These are phyloP conservation scores for Drosophila nigricruria DNA, from an alignment of 2,888 invertebrate species.

Conservation along the genomic window DNA sequence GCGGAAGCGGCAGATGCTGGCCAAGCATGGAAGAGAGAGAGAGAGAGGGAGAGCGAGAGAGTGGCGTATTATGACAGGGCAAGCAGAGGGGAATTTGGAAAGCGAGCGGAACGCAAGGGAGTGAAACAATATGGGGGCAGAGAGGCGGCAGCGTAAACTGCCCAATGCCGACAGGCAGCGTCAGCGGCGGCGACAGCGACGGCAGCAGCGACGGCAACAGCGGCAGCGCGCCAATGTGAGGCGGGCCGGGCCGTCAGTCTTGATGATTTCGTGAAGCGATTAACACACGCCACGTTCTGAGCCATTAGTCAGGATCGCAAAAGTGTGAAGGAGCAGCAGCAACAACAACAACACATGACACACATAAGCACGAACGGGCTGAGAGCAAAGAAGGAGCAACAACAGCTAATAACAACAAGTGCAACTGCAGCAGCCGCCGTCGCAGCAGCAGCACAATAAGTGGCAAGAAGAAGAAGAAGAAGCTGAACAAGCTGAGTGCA, in stretches of 20 bases:
- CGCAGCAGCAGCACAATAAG: conserved; percentile 15
- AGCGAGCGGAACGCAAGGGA: conserved; percentile 15
- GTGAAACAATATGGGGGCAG: neutral
- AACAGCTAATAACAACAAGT: conserved; percentile 17
- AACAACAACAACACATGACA: conserved; percentile 23
- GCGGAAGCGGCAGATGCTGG: conserved; percentile 12
- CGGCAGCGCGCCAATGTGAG: conserved; percentile 26
- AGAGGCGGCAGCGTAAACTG: conserved; percentile 1
- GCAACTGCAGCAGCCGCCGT: conserved; percentile 16
- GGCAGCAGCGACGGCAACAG: neutral
- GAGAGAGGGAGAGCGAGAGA: neutral
- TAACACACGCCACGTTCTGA: conserved; percentile 73
- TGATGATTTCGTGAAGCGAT: conserved; percentile 83
- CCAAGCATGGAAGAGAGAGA: neutral
- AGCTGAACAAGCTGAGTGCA: neutral
- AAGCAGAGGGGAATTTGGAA: neutral
- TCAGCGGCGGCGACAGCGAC: conserved; percentile 16
- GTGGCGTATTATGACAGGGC: neutral
- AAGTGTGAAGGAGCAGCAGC: conserved; percentile 8
- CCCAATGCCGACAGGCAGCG: conserved; percentile 3
- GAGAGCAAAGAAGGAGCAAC: conserved; percentile 15
- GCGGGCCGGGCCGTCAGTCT: conserved; percentile 74
- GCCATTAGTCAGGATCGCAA: conserved; percentile 31
- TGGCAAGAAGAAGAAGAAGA: conserved; percentile 5
- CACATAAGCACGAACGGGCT: conserved; percentile 9